Percentiles rank a stretch among this genome's conserved stretches.
These are phyloP conservation scores for Himalopsyche japonica DNA, from an alignment of 2,888 invertebrate species.

Conservation along the genomic window DNA sequence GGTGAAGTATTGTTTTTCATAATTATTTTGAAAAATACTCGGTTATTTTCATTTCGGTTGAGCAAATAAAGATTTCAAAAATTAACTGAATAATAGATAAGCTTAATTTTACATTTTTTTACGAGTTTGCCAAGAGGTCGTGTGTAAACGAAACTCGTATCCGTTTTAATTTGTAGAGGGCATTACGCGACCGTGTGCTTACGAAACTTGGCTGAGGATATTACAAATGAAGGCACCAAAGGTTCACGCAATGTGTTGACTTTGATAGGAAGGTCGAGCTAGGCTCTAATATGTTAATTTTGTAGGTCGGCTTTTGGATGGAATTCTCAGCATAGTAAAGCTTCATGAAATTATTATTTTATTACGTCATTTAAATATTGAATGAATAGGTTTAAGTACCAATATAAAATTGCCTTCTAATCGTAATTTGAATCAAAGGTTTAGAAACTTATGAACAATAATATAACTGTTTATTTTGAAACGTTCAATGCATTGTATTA, in stretches of 20 bases:
- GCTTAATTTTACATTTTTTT: not conserved
- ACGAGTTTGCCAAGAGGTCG: not conserved
- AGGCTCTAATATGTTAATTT: not conserved
- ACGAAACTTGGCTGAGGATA: not conserved
- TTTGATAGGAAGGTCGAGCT: slow-evolving; percentile 2
- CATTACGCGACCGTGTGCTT: not conserved
- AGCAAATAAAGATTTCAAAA: not conserved
- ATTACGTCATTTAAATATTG: not conserved
- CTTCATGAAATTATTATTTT: not conserved
- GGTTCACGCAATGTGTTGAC: not conserved
- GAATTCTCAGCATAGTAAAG: not conserved
- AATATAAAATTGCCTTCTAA: not conserved
- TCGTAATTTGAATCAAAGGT: not conserved
- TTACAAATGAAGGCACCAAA: not conserved
- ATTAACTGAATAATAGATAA: not conserved
- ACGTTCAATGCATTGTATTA: too few species aligned
- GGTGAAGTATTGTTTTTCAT: too few species aligned
- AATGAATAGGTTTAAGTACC: not conserved
- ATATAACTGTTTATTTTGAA: too few species aligned
- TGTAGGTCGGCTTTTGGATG: not conserved
- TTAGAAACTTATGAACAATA: too few species aligned
- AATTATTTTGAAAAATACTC: too few species aligned
- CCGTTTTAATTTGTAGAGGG: not conserved
- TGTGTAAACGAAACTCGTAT: slow-evolving; percentile 8
- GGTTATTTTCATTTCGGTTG: not conserved